Conservation (phyloP, 2,113 vertebrate species). For the Zonotrichia leucophrys region DNA sequence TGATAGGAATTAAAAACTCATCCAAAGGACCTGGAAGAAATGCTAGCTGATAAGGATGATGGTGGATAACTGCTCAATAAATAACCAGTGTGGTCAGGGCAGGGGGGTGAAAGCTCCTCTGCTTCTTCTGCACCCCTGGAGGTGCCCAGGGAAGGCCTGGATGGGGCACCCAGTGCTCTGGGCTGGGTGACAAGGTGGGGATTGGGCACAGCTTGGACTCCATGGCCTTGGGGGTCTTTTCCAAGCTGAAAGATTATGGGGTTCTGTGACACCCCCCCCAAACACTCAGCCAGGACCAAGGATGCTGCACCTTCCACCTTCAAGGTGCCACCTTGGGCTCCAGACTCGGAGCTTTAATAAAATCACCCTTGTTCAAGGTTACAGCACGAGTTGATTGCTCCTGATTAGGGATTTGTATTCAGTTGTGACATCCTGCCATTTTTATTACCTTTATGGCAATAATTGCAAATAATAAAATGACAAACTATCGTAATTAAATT, state of each 20-base stretch:
- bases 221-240: neutral
- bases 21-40: neutral
- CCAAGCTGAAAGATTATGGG: neutral
- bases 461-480: conserved; percentile 65
- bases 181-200: neutral
- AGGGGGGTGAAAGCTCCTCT: neutral
- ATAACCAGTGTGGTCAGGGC: neutral
- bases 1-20: neutral
- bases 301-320: neutral
- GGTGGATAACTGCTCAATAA: neutral
- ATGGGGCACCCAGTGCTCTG: neutral
- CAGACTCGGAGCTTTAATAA: neutral
- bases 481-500: conserved; percentile 61
- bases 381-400: neutral
- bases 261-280: neutral
- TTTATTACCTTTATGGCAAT: conserved; percentile 60
- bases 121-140: neutral
- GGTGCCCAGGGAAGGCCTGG: neutral
- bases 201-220: fast-evolving
- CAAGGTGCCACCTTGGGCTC: neutral
- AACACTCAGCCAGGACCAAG: neutral
- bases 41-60: neutral
- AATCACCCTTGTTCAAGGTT: conserved; percentile 63
- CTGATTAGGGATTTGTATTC: conserved; percentile 67
- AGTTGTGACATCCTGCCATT: conserved; percentile 37